These are phyloP conservation scores for Ips nitidus DNA, from an alignment of 1,140 invertebrate genomes.

Conservation along the genomic window DNA sequence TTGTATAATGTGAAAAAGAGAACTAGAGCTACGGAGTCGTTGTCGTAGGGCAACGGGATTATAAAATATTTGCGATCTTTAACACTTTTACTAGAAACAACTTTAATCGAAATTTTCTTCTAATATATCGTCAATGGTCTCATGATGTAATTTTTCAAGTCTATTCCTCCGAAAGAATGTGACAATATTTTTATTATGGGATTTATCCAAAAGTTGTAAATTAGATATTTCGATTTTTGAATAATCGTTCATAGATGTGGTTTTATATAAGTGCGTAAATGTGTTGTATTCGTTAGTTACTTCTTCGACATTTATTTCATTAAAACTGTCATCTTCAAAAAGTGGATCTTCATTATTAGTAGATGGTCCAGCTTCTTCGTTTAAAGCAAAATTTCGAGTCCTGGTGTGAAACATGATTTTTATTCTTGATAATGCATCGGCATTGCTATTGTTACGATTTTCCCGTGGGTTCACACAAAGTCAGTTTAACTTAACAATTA, in stretches of 20 bases:
- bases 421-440: too few species aligned
- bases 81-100: slow-evolving; percentile 15
- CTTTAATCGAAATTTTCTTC: slow-evolving; percentile 12
- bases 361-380: too few species aligned
- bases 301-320: too few species aligned
- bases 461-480: too few species aligned
- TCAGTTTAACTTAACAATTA: too few species aligned
- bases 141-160: slow-evolving; percentile 21
- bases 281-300: slow-evolving; percentile 1
- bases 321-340: too few species aligned
- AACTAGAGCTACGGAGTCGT: slow-evolving; percentile 12
- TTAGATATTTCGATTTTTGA: slow-evolving; percentile 26
- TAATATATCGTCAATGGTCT: slow-evolving; percentile 17
- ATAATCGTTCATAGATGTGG: slow-evolving; percentile 25
- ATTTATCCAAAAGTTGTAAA: slow-evolving; percentile 22
- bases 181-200: slow-evolving; percentile 31
- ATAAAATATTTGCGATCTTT: slow-evolving; percentile 26
- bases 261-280: slow-evolving; percentile 8
- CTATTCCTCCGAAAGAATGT: slow-evolving; percentile 27
- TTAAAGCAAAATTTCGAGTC: too few species aligned
- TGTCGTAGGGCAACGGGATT: slow-evolving; percentile 15
- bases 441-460: too few species aligned
- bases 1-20: slow-evolving; percentile 13
- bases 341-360: too few species aligned
- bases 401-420: too few species aligned